These are phyloP conservation scores for Semnopithecus entellus DNA, from an alignment of 2,113 vertebrate genomes.

Conservation along the genomic window DNA sequence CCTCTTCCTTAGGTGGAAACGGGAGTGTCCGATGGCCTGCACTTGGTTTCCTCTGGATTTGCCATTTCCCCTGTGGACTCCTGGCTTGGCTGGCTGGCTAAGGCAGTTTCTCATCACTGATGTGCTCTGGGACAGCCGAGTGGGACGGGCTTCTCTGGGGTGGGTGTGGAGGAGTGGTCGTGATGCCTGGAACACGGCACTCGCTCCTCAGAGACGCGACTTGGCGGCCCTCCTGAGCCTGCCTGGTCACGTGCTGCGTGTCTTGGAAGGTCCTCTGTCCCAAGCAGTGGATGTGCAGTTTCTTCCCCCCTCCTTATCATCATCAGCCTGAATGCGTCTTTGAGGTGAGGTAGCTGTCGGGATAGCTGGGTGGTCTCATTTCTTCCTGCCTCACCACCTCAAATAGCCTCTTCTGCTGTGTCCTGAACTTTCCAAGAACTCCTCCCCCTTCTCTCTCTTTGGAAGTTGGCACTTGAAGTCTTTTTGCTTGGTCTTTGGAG, in stretches of 20 bases:
- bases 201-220: background rate
- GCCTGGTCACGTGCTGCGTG: background rate
- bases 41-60: conserved; percentile 20
- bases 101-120: background rate
- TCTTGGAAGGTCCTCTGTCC: background rate
- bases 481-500: background rate
- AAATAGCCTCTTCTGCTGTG: background rate
- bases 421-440: conserved; percentile 35
- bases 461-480: background rate
- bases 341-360: background rate
- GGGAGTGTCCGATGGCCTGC: background rate
- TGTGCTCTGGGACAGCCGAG: background rate
- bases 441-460: background rate
- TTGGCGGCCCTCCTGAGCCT: background rate
- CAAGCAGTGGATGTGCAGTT: background rate
- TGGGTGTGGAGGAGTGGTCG: background rate
- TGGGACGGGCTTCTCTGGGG: background rate
- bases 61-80: background rate
- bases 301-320: background rate
- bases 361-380: background rate
- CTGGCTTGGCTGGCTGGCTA: background rate
- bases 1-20: conserved; percentile 28
- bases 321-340: background rate
- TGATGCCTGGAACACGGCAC: background rate
- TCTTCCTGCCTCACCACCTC: background rate